Conservation (phyloP, 2,113 vertebrate genomes). For the Hippoglossus stenolepis region DNA sequence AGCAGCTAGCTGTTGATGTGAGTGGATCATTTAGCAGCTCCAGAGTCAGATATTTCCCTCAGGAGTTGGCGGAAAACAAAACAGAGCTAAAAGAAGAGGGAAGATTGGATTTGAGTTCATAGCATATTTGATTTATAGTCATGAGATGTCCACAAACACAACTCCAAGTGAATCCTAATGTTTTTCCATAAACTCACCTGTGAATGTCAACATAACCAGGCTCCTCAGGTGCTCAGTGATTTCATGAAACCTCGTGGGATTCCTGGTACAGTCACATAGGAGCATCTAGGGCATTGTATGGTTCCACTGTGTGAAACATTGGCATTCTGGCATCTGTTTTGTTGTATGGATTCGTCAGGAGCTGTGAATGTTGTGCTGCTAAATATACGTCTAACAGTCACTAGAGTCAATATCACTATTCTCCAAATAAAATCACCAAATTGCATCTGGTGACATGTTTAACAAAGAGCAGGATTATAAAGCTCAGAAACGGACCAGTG, state of each 20-base stretch:
- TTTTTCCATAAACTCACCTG: neutral
- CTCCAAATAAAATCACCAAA: no score
- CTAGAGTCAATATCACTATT: no score
- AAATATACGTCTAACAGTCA: no score
- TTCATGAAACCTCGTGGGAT: neutral
- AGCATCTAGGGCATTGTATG: neutral
- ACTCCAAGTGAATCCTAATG: neutral
- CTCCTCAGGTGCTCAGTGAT: neutral
- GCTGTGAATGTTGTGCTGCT: no score
- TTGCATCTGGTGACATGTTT: neutral
- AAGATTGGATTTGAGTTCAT: neutral
- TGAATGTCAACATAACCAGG: constrained; percentile 6
- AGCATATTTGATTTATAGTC: neutral
- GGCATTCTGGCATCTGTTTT: no score
- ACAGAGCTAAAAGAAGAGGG: neutral
- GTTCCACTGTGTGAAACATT: neutral
- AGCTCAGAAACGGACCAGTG: neutral
- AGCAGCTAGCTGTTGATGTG: neutral
- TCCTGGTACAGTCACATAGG: neutral
- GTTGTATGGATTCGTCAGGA: no score
- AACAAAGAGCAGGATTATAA: neutral
- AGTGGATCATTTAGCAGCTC: neutral
- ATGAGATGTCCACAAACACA: neutral
- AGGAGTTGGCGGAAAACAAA: neutral
- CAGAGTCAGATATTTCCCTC: neutral